Percentiles rank a stretch among this genome's conserved stretches.
Evolutionary conservation across 2,113 vertebrate species (phyloP).

Genomic region (Gobius niger): DNA sequence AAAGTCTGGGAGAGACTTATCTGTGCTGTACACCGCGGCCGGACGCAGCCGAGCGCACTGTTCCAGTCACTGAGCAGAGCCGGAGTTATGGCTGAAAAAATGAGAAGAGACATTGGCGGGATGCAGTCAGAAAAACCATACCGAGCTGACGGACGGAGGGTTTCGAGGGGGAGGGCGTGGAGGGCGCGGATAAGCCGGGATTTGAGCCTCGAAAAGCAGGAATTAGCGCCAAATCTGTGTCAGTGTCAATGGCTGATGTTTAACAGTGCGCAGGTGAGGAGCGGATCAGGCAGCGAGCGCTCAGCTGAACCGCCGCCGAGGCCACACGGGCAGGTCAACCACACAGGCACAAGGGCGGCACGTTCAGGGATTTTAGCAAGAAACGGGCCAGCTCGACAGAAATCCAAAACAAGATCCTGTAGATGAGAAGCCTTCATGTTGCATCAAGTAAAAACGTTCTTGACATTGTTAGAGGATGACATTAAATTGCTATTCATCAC

Average conservation of each 20-base stretch:
- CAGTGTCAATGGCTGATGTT: conserved; percentile 21
- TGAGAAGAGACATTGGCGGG: conserved; percentile 43
- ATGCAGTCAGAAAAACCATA: conserved; percentile 12
- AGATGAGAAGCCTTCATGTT: no score
- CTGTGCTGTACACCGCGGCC: conserved; percentile 34
- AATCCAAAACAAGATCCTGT: no score
- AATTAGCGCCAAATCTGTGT: conserved; percentile 71
- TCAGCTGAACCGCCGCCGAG: background rate
- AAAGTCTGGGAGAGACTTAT: conserved; percentile 29
- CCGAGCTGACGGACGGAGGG: conserved; percentile 4
- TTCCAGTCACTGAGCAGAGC: conserved; percentile 51
- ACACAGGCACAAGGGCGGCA: background rate
- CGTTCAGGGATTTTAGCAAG: background rate
- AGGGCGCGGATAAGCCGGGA: conserved; percentile 54
- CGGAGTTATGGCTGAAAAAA: conserved; percentile 54
- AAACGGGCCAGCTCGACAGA: background rate
- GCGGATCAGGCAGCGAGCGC: background rate
- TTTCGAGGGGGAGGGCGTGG: background rate
- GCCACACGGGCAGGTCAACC: background rate
- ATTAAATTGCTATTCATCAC: no score
- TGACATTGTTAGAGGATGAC: no score
- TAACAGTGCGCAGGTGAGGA: conserved; percentile 26
- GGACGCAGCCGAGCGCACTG: conserved; percentile 37
- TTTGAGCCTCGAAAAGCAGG: conserved; percentile 64
- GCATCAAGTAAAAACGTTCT: no score